Conservation (phyloP, 1,140 invertebrate genomes). For the Ostrea denselamellosa region DNA sequence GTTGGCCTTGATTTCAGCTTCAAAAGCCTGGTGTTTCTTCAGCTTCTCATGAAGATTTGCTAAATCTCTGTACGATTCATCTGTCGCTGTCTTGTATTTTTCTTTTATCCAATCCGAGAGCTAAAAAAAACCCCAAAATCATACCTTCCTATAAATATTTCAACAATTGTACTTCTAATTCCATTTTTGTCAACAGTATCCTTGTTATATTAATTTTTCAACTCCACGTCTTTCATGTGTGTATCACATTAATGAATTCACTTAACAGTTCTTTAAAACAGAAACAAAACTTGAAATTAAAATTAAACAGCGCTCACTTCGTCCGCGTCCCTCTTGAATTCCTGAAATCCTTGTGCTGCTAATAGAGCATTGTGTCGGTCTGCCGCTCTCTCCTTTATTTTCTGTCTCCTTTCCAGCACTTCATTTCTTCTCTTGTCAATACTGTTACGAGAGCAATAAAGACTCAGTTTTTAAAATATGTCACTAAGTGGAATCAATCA, state of each 20-base stretch:
- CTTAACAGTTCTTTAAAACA: no score
- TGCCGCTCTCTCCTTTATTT: constrained; percentile 96
- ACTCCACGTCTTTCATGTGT: no score
- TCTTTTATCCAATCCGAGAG: constrained; percentile 90
- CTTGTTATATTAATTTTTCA: background rate
- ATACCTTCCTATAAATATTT: background rate
- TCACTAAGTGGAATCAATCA: no score
- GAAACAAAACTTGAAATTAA: no score
- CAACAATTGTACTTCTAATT: background rate
- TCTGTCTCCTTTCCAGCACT: constrained; percentile 91
- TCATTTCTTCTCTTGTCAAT: constrained; percentile 95
- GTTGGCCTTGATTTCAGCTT: constrained; percentile 96
- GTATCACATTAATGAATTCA: no score
- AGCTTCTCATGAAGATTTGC: constrained; percentile 95
- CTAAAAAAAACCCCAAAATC: constrained; percentile 54
- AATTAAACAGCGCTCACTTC: constrained; percentile 91
- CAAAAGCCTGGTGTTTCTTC: constrained; percentile 98
- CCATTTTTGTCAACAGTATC: background rate
- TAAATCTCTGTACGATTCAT: constrained; percentile 95
- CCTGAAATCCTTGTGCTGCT: constrained; percentile 97
- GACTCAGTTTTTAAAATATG: no score
- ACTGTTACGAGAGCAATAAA: constrained; percentile 76
- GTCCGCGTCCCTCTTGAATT: constrained; percentile 98
- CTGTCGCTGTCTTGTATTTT: constrained; percentile 93
- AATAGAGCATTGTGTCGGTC: constrained; percentile 95